Evolutionary conservation across 2,888 invertebrate genomes (phyloP).

Genomic region (Plagodis pulveraria): DNA sequence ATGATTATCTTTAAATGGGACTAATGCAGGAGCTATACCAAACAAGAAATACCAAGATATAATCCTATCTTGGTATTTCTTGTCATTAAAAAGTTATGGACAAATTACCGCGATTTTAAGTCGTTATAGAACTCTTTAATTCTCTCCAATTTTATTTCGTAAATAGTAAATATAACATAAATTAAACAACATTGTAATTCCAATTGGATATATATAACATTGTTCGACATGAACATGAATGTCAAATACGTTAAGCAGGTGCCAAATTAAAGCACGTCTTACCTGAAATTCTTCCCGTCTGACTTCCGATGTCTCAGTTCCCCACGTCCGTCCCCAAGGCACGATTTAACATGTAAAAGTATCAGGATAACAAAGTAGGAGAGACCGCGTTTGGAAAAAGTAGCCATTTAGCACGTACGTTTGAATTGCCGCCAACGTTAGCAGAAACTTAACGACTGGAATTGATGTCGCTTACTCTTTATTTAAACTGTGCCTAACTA

Average conservation of each 20-base stretch:
- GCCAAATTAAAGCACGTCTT: constrained; percentile 33
- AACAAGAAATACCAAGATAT: no score
- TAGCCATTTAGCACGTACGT: constrained; percentile 80
- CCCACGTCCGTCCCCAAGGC: constrained; percentile 56
- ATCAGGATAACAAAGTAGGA: constrained; percentile 80
- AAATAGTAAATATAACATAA: no score
- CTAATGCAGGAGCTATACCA: no score
- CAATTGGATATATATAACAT: no score
- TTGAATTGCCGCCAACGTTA: constrained; percentile 70
- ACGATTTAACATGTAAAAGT: constrained; percentile 83
- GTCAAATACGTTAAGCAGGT: constrained; percentile 10
- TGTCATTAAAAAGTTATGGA: no score
- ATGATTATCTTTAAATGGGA: no score
- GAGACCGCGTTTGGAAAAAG: constrained; percentile 56
- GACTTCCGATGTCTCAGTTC: constrained; percentile 36
- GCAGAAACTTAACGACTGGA: constrained; percentile 73
- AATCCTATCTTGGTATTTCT: no score
- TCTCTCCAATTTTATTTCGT: no score
- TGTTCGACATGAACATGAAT: neutral
- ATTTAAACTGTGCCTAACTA: constrained; percentile 26
- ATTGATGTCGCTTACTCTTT: constrained; percentile 44
- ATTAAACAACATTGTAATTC: no score
- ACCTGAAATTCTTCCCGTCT: constrained; percentile 25
- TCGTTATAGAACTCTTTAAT: no score
- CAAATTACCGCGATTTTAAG: no score